Percentiles rank a stretch among this genome's conserved stretches.
These are phyloP conservation scores for Salvelinus fontinalis DNA, from an alignment of 2,113 vertebrate genomes.

Conservation along the genomic window DNA sequence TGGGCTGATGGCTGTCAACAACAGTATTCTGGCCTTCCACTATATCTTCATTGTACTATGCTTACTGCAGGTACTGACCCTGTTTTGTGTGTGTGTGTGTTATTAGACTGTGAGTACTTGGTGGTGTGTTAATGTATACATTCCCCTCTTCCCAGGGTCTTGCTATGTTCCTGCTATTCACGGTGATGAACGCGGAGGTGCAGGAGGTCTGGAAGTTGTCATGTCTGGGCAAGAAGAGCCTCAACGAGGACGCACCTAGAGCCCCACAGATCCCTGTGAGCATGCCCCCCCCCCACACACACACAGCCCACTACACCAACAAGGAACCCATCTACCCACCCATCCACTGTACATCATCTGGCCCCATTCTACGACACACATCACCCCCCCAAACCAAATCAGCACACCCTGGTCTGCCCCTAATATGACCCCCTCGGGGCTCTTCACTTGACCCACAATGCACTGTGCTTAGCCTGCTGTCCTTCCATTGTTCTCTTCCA, in stretches of 20 bases:
- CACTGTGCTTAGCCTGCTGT: slow-evolving; percentile 32
- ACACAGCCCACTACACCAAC: background rate
- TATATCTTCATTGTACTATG: slow-evolving; percentile 95
- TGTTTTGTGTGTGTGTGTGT: slow-evolving; percentile 18
- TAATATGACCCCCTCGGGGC: slow-evolving; percentile 34
- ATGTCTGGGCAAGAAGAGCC: slow-evolving; percentile 87
- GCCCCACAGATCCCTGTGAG: slow-evolving; percentile 78
- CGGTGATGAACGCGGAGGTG: slow-evolving; percentile 88
- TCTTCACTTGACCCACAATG: slow-evolving; percentile 52
- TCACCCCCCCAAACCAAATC: background rate
- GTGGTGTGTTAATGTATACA: slow-evolving; percentile 5
- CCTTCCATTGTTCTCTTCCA: background rate
- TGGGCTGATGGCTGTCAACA: slow-evolving; percentile 97
- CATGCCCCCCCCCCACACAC: background rate
- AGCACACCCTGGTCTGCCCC: slow-evolving; percentile 38
- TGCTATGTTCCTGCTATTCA: slow-evolving; percentile 87
- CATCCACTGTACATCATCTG: background rate
- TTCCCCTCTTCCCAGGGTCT: slow-evolving; percentile 76
- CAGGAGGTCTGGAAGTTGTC: slow-evolving; percentile 87
- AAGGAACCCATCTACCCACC: too few species aligned
- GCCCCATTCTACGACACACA: background rate
- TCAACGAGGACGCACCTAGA: slow-evolving; percentile 81
- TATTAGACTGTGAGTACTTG: slow-evolving; percentile 3
- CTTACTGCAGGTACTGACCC: slow-evolving; percentile 85
- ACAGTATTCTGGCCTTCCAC: slow-evolving; percentile 97